phyloP scores from a whole-genome alignment of 2,113 vertebrate genomes.

The Eleginops maclovinus region DNA sequence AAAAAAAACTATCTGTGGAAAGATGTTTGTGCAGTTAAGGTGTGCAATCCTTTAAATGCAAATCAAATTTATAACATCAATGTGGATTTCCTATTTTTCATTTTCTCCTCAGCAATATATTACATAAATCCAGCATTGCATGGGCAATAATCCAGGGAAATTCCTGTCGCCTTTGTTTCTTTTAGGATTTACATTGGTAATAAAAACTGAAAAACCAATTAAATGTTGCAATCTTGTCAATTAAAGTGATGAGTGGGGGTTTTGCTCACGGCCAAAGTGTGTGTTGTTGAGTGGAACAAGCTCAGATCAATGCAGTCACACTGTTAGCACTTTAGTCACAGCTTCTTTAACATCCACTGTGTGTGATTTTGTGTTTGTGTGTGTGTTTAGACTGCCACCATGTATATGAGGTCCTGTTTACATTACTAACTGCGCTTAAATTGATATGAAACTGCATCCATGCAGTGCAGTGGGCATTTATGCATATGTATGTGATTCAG shows the following conservation, averaged over 20 bases:
- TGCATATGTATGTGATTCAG: conserved; percentile 35
- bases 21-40: neutral
- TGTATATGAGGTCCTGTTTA: conserved; percentile 47
- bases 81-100: neutral
- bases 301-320: conserved; percentile 58
- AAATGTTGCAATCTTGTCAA: conserved; percentile 33
- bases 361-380: conserved; percentile 23
- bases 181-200: neutral
- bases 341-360: conserved; percentile 49
- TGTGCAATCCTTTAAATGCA: neutral
- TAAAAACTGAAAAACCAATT: neutral
- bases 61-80: neutral
- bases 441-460: conserved; percentile 37
- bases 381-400: neutral
- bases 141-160: neutral
- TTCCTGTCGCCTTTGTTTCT: neutral
- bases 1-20: neutral
- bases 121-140: neutral
- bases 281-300: conserved; percentile 51
- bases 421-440: conserved; percentile 26
- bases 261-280: conserved; percentile 37
- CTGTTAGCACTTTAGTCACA: conserved; percentile 46
- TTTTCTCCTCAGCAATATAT: neutral
- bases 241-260: conserved; percentile 45
- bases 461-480: conserved; percentile 8